A percentile compares a stretch with the other conserved stretches of the same genome.
These are phyloP conservation scores for Halocynthia aurantium DNA, from an alignment of 23 tunicate species.

Conservation along the genomic window DNA sequence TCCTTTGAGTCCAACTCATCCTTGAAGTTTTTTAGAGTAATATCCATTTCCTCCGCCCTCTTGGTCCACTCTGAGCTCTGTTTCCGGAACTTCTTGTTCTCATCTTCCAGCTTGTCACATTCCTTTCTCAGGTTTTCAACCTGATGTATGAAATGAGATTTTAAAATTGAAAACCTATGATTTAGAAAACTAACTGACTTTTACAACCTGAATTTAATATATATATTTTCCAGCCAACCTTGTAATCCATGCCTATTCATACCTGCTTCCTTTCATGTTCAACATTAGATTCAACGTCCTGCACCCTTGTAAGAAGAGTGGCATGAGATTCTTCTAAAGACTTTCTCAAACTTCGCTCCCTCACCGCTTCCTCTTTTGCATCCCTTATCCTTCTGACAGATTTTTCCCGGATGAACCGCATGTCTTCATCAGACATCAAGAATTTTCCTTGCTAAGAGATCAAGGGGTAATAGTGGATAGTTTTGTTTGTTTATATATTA, in stretches of 20 bases:
- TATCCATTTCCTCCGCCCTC: conserved; percentile 55
- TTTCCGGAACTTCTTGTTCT: conserved; percentile 32
- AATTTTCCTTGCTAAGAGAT: conserved; percentile 19
- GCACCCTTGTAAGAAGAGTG: conserved; percentile 53
- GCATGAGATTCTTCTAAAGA: conserved; percentile 74
- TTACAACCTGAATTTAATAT: too few species aligned
- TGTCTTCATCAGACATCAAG: conserved; percentile 23
- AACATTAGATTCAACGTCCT: conserved; percentile 66
- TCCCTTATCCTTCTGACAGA: conserved; percentile 52
- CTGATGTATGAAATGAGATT: conserved; percentile 14
- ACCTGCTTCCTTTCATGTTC: conserved; percentile 52
- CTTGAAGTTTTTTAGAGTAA: conserved; percentile 27
- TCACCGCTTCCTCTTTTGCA: conserved; percentile 42
- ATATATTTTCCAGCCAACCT: too few species aligned
- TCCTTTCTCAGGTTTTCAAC: conserved; percentile 36
- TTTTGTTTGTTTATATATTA: too few species aligned
- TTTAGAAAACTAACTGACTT: too few species aligned
- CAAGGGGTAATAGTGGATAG: too few species aligned
- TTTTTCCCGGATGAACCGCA: conserved; percentile 39
- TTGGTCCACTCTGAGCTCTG: conserved; percentile 39
- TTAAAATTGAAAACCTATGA: background rate
- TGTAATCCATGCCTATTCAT: background rate
- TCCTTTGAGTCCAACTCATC: conserved; percentile 67
- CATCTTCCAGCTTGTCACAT: conserved; percentile 29
- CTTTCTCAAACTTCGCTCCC: conserved; percentile 51